These are phyloP conservation scores for Scotopteryx bipunctaria DNA, from an alignment of 2,888 invertebrate species.

Conservation along the genomic window DNA sequence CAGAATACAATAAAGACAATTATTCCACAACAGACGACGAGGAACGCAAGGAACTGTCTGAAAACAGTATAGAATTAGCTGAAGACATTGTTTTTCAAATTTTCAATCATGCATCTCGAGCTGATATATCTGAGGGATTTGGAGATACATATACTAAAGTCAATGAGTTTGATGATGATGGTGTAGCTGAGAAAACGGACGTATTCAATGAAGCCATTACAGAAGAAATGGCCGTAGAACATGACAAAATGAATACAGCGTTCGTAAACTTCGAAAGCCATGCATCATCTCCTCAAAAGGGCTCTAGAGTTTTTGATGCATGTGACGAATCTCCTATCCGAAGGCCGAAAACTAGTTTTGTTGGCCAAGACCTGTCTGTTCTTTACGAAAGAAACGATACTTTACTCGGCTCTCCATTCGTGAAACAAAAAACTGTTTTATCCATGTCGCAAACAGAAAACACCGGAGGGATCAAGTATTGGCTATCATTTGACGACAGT, in stretches of 20 bases:
- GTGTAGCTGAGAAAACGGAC: not conserved
- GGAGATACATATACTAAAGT: not conserved
- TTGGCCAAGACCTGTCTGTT: slow-evolving; percentile 43
- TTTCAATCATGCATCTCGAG: slow-evolving; percentile 16
- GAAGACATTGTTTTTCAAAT: slow-evolving; percentile 40
- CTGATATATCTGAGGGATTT: not conserved
- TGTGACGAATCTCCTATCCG: slow-evolving; percentile 62
- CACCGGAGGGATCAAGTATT: slow-evolving; percentile 72
- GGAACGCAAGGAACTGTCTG: slow-evolving; percentile 30
- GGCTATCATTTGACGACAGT: slow-evolving; percentile 73
- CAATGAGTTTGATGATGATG: not conserved
- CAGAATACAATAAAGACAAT: slow-evolving; percentile 14
- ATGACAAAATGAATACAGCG: slow-evolving; percentile 59
- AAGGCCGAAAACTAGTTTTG: slow-evolving; percentile 27
- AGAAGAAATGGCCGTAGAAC: slow-evolving; percentile 22
- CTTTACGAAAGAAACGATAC: slow-evolving; percentile 57
- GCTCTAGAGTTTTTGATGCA: slow-evolving; percentile 48
- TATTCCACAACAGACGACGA: slow-evolving; percentile 29
- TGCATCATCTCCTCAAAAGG: slow-evolving; percentile 56
- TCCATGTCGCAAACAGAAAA: slow-evolving; percentile 72
- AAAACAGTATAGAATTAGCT: slow-evolving; percentile 26
- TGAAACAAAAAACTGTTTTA: slow-evolving; percentile 59
- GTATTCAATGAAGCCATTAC: not conserved
- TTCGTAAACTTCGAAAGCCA: slow-evolving; percentile 54
- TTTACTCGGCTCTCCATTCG: slow-evolving; percentile 61